Conservation (phyloP, 2,113 vertebrate genomes). For the Alethe diademata region DNA sequence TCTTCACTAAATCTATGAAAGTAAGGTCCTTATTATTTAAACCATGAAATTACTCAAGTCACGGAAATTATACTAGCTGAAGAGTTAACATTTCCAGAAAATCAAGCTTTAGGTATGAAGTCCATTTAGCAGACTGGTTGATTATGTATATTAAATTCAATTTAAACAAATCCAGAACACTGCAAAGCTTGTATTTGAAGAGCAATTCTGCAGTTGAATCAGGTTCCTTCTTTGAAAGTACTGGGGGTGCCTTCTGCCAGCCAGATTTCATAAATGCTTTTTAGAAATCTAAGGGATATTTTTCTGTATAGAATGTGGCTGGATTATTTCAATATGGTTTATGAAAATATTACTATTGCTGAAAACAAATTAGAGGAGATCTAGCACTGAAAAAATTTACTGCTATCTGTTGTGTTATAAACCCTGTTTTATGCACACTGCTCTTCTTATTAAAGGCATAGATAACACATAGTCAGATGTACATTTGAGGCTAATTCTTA, state of each 20-base stretch:
- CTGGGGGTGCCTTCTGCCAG: not conserved
- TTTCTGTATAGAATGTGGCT: not conserved
- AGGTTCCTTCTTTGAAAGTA: not conserved
- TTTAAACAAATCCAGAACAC: not conserved
- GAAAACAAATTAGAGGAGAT: not conserved
- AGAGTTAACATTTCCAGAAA: not conserved
- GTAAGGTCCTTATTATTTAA: not conserved
- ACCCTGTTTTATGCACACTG: not conserved
- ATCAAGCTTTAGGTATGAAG: not conserved
- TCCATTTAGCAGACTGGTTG: not conserved
- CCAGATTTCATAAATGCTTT: not conserved
- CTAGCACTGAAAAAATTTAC: not conserved
- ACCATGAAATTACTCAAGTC: not conserved
- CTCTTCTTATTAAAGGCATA: not conserved
- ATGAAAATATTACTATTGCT: not conserved
- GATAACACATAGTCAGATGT: not conserved
- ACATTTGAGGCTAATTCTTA: not conserved
- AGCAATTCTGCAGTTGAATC: not conserved
- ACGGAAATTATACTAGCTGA: not conserved
- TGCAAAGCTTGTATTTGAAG: not conserved
- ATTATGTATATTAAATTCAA: not conserved
- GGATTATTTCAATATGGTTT: not conserved
- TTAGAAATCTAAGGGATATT: not conserved
- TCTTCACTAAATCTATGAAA: not conserved
- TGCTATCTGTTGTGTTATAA: not conserved